Percentiles rank a stretch among this genome's conserved stretches.
Evolutionary conservation across 2,113 vertebrate genomes (phyloP).

Genomic region (Oophaga pumilio): DNA sequence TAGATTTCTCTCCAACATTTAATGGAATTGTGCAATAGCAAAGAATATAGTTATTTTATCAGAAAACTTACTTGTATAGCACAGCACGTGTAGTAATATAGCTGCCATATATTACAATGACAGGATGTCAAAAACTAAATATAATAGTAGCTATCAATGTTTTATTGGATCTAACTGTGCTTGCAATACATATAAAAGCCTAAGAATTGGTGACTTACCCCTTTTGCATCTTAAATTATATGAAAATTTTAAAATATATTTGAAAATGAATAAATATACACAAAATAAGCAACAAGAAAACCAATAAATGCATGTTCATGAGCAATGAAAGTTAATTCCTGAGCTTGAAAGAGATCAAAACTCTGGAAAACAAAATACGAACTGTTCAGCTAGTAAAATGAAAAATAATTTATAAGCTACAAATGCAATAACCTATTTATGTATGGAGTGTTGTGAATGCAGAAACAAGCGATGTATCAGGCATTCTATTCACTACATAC

Average conservation of each 20-base stretch:
- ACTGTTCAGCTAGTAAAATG: not conserved
- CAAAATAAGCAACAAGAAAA: conserved; percentile 1
- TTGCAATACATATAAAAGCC: conserved; percentile 2
- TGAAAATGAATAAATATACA: conserved; percentile 22
- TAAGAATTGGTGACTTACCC: not conserved
- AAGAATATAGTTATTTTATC: not conserved
- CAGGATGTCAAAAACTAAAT: not conserved
- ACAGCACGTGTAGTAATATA: not conserved
- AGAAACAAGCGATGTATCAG: not conserved
- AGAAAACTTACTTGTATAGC: not conserved
- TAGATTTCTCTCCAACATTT: conserved; percentile 12
- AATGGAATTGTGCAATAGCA: not conserved
- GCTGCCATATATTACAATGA: not conserved
- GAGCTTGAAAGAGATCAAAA: not conserved
- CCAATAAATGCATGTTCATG: not conserved
- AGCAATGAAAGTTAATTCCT: not conserved
- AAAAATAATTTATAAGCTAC: not conserved
- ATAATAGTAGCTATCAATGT: not conserved
- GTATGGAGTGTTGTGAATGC: not conserved
- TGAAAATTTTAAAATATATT: not conserved
- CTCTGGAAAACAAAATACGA: not conserved
- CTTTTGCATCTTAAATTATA: not conserved
- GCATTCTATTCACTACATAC: not conserved
- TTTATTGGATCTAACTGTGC: not conserved
- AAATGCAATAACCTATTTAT: not conserved